phyloP scores from a whole-genome alignment of 2,797 vertebrate genomes.

The Alcedo atthis region DNA sequence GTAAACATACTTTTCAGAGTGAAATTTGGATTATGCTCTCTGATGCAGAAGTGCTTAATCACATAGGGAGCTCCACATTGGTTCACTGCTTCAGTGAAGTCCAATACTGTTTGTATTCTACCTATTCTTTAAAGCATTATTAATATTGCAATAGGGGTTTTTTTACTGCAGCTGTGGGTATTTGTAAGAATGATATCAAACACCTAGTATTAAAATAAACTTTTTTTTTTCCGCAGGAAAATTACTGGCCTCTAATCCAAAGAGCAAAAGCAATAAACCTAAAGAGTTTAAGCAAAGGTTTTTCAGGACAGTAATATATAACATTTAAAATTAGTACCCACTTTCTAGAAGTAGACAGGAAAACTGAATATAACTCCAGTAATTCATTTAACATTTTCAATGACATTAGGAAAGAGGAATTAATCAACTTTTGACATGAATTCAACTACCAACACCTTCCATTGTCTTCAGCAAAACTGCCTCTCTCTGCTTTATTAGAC shows the following conservation, averaged over 20 bases:
- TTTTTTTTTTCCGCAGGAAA: conserved; percentile 18
- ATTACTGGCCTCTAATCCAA: conserved; percentile 51
- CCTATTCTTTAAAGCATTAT: conserved; percentile 32
- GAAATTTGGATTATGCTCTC: conserved; percentile 39
- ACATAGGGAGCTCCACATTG: background rate
- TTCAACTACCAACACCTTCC: conserved; percentile 62
- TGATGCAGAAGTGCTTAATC: background rate
- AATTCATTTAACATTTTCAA: conserved; percentile 72
- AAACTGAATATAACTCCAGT: conserved; percentile 45
- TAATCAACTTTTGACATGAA: conserved; percentile 69
- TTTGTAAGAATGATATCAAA: conserved; percentile 48
- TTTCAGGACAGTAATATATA: conserved; percentile 31
- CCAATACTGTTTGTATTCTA: background rate
- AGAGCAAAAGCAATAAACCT: conserved; percentile 59
- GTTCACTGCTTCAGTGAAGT: background rate
- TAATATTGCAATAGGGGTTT: conserved; percentile 8
- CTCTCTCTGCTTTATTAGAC: conserved; percentile 32
- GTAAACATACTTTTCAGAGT: conserved; percentile 22
- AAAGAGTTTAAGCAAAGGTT: conserved; percentile 60
- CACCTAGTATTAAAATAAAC: background rate
- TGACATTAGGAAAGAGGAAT: conserved; percentile 69
- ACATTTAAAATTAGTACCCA: conserved; percentile 66
- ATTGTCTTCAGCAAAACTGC: conserved; percentile 50
- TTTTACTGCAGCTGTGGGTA: conserved; percentile 15
- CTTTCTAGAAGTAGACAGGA: conserved; percentile 57